These are phyloP conservation scores for Cliona cf. orientalis DNA, from an alignment of 37 sponge, comb jelly and placozoan genomes.

Conservation along the genomic window DNA sequence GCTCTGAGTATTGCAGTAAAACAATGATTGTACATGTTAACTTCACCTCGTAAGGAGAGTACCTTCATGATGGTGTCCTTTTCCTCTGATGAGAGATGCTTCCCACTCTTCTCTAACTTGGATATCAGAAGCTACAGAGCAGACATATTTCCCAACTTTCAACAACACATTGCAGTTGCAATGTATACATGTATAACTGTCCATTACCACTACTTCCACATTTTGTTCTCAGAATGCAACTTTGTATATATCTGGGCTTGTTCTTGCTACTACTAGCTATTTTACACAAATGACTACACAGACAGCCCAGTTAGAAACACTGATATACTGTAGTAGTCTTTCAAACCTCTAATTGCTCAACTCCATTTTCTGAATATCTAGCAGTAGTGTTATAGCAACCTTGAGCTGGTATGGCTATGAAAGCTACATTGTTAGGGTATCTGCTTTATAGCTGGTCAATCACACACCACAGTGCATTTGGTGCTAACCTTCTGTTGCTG, in stretches of 20 bases:
- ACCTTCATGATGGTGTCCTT: conserved; percentile 72
- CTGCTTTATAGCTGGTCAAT: background rate
- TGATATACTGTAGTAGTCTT: background rate
- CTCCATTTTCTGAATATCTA: too few species aligned
- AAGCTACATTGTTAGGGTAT: too few species aligned
- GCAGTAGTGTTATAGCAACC: too few species aligned
- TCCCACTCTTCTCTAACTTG: conserved; percentile 75
- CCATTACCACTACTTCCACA: too few species aligned
- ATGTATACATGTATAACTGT: background rate
- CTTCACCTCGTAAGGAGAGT: background rate
- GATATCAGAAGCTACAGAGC: conserved; percentile 62
- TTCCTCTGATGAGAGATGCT: conserved; percentile 65
- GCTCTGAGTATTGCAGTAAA: conserved; percentile 22
- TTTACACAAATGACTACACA: too few species aligned
- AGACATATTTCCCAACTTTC: background rate
- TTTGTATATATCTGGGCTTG: background rate
- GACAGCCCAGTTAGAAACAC: too few species aligned
- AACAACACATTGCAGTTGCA: background rate
- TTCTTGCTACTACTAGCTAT: background rate
- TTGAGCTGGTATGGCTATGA: too few species aligned
- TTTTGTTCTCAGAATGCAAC: too few species aligned
- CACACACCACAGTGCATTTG: too few species aligned
- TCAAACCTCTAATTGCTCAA: too few species aligned
- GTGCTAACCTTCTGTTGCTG: conserved; percentile 83
- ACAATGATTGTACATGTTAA: background rate